Evolutionary conservation across 1,140 invertebrate genomes (phyloP), one percentile per base, ranked within the genome.

Genomic region (Cydia amplana): DNA sequence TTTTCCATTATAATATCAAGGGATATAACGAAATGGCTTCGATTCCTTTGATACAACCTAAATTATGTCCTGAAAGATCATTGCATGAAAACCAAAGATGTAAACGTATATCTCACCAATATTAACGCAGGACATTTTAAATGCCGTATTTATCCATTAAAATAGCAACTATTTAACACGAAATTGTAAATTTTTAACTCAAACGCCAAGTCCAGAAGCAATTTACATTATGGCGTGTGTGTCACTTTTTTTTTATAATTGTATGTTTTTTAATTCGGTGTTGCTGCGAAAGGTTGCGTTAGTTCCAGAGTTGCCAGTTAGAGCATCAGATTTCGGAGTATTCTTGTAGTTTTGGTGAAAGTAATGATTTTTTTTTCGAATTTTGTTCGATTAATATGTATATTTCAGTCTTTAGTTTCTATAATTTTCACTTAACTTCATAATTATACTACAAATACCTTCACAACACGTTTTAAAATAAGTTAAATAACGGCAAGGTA

Each of bases 201-300:
- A 91, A 91, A 91, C 90, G 91, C 89, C 90, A 92, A 92, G 90
- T 90, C 84, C 87, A 91, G 86, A 91, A 89, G 87, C 89, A 90
- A 92, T 92, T 92, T 91, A 92, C 91, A 92, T 92, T 91, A 92
- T 92, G 89, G 91, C 91, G 91, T 92, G 91, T 92, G 91, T 91
- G 90, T 91, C 88, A 91, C 87, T 91, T 91, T 89, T 89, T 89
- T 88, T 84, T 83, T 85, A 87, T 87, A 78, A 86, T 81, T 88
- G 85, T 86, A 87, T 85, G 83, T 84, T 81, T 77, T 63, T 72
- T 76, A 73, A 40, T 10, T 23, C 60, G 72, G 67, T 82, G 76
- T 85, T 86, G 83, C 84, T 78, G 74, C 3, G 20, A 65, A 23
- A 60, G 55, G 55, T 60, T 23, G 55, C 55, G 55, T 60, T 60